Percentiles rank a stretch among this genome's conserved stretches.
Evolutionary conservation across 2,888 invertebrate species (phyloP).

Genomic region (Apamea sordens): DNA sequence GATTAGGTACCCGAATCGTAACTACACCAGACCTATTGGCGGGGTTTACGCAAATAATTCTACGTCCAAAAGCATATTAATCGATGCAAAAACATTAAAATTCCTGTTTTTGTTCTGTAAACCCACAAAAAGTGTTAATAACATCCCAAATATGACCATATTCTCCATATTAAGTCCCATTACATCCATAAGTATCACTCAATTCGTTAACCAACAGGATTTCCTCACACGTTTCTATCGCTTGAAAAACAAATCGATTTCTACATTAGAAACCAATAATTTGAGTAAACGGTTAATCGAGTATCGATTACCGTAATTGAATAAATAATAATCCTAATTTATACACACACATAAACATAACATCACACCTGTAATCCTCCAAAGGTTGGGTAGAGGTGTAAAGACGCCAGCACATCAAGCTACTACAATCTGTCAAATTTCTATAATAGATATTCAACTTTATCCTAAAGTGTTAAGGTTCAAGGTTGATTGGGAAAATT

Average conservation of each 20-base stretch:
- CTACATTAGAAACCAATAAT: constrained; percentile 39
- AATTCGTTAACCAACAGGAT: constrained; percentile 46
- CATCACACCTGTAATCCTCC: too few species aligned
- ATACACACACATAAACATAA: neutral
- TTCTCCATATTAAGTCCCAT: neutral
- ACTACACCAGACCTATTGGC: neutral
- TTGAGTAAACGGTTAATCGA: constrained; percentile 25
- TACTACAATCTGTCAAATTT: too few species aligned
- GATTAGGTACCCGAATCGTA: neutral
- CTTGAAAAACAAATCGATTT: constrained; percentile 55
- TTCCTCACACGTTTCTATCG: constrained; percentile 50
- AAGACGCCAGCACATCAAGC: too few species aligned
- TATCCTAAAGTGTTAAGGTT: too few species aligned
- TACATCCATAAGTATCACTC: constrained; percentile 23
- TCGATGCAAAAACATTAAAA: neutral
- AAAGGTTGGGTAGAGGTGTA: neutral
- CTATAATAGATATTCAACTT: too few species aligned
- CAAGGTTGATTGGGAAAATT: too few species aligned
- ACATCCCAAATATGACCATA: constrained; percentile 33
- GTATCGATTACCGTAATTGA: constrained; percentile 39
- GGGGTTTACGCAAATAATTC: neutral
- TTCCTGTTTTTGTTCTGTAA: neutral
- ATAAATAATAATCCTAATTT: constrained; percentile 31
- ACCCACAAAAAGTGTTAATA: constrained; percentile 26
- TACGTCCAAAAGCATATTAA: neutral